These are phyloP conservation scores for Haliclona indistincta DNA, from an alignment of 37 sponge, comb jelly and placozoan species.

Conservation along the genomic window DNA sequence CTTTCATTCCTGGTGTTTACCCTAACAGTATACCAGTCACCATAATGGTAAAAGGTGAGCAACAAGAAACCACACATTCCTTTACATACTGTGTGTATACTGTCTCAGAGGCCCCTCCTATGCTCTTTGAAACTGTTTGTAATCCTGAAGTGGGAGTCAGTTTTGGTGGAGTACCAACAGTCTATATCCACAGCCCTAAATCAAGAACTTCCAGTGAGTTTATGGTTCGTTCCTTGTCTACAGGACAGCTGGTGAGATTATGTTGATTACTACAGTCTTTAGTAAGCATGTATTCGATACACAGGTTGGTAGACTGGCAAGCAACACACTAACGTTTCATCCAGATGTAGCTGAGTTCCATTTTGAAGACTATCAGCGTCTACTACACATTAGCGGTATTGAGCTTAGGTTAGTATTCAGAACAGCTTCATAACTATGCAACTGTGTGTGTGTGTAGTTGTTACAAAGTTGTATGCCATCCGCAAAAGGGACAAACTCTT, in stretches of 20 bases:
- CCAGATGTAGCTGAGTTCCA: slow-evolving; percentile 69
- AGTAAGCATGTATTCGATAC: not conserved
- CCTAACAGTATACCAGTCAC: slow-evolving; percentile 57
- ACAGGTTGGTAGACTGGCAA: slow-evolving; percentile 35
- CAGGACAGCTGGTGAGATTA: slow-evolving; percentile 22
- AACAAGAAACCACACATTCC: not conserved
- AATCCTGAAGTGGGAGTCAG: slow-evolving; percentile 22
- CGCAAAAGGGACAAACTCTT: not conserved
- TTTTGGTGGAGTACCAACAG: slow-evolving; percentile 72
- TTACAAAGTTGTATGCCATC: not conserved
- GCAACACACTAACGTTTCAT: slow-evolving; percentile 26
- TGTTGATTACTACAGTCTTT: not conserved
- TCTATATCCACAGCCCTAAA: slow-evolving; percentile 49
- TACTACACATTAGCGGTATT: slow-evolving; percentile 57
- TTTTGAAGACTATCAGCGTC: slow-evolving; percentile 67
- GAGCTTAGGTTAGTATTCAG: slow-evolving; percentile 43
- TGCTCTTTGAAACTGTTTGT: slow-evolving; percentile 49
- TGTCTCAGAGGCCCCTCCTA: slow-evolving; percentile 54
- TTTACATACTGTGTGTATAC: not conserved
- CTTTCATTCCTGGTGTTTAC: slow-evolving; percentile 4
- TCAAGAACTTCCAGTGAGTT: slow-evolving; percentile 20
- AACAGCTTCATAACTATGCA: no score
- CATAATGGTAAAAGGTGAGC: slow-evolving; percentile 46
- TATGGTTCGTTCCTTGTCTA: slow-evolving; percentile 23
- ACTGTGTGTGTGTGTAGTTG: not conserved